These are phyloP conservation scores for Synanceia verrucosa DNA, from an alignment of 2,797 vertebrate species.

Conservation along the genomic window DNA sequence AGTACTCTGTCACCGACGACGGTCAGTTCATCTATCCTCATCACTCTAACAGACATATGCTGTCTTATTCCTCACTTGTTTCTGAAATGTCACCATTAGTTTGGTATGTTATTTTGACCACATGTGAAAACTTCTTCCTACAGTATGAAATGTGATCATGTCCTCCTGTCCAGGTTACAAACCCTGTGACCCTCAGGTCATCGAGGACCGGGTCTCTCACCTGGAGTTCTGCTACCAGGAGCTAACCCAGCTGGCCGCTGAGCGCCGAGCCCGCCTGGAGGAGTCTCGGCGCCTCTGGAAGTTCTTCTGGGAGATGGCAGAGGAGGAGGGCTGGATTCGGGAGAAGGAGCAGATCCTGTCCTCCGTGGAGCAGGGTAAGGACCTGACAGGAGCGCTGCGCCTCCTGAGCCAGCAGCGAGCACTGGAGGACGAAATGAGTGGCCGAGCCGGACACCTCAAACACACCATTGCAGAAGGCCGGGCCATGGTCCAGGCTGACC, in stretches of 20 bases:
- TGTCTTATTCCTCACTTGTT: not conserved
- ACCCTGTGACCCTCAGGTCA: conserved; percentile 93
- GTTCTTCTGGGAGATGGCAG: conserved; percentile 97
- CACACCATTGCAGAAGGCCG: conserved; percentile 92
- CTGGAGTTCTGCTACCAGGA: conserved; percentile 96
- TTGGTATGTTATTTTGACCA: not conserved
- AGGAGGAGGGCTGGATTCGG: conserved; percentile 95
- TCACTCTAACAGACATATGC: not conserved
- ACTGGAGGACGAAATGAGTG: conserved; percentile 95
- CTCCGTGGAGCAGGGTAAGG: conserved; percentile 90
- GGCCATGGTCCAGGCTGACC: conserved; percentile 89
- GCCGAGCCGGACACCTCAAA: conserved; percentile 89
- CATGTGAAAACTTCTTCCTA: not conserved
- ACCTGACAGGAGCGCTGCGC: conserved; percentile 91
- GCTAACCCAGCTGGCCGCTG: conserved; percentile 88
- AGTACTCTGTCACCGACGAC: conserved; percentile 85
- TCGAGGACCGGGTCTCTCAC: conserved; percentile 91
- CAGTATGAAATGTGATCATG: not conserved
- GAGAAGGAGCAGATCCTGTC: conserved; percentile 97
- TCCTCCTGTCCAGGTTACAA: conserved; percentile 85
- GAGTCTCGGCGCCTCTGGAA: conserved; percentile 95
- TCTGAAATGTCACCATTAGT: not conserved
- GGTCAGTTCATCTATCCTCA: conserved; percentile 74
- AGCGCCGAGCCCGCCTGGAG: conserved; percentile 89
- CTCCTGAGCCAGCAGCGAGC: conserved; percentile 93